Evolutionary conservation across 2,113 vertebrate species (phyloP).

Genomic region (Misgurnus mizolepis): DNA sequence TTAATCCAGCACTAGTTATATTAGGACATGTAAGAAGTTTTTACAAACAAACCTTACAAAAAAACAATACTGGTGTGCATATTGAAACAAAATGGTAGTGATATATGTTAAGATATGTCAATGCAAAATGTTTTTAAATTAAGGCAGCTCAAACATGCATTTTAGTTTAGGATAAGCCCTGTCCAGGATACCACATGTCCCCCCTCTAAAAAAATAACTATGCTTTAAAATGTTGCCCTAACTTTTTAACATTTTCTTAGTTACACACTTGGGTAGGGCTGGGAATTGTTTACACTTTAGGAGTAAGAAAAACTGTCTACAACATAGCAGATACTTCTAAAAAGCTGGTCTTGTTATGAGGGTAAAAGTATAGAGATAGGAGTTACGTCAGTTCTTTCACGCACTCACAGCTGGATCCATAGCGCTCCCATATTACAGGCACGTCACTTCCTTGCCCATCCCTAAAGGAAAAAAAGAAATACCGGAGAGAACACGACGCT

Average conservation of each 20-base stretch:
- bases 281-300: not conserved
- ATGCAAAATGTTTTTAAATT: too few relatives aligned
- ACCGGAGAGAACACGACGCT: conserved; percentile 57
- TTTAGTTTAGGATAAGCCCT: too few relatives aligned
- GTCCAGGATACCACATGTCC: too few relatives aligned
- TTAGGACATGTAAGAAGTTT: too few relatives aligned
- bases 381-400: not conserved
- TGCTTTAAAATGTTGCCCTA: not conserved
- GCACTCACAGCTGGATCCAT: not conserved
- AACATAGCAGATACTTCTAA: not conserved
- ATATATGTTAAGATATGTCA: too few relatives aligned
- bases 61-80: too few relatives aligned
- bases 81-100: too few relatives aligned
- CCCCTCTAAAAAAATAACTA: too few relatives aligned
- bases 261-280: not conserved
- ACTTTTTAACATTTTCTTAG: not conserved
- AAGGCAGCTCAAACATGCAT: too few relatives aligned
- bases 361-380: not conserved
- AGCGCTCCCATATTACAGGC: conserved; percentile 43
- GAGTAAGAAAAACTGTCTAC: not conserved
- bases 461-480: conserved; percentile 75
- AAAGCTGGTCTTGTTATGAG: not conserved
- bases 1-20: too few relatives aligned
- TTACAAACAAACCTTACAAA: too few relatives aligned
- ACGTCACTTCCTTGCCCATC: conserved; percentile 84